A percentile compares a stretch with the other conserved stretches of the same genome.
Evolutionary conservation across 2,797 vertebrate genomes (phyloP).

Genomic region (Onychomys arenicola): DNA sequence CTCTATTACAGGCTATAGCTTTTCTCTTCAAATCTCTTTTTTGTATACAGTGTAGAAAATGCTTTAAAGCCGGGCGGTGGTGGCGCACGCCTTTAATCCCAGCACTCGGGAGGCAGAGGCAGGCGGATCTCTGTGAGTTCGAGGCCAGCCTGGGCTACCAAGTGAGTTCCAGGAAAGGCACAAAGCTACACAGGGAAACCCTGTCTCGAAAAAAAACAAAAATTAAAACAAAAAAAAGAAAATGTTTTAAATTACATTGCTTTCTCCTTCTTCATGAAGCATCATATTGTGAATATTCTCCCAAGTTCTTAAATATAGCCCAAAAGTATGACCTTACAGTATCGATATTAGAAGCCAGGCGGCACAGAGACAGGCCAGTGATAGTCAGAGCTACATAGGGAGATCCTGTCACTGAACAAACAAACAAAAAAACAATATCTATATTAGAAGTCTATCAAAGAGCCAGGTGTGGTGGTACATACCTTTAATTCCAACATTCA

Average conservation of each 20-base stretch:
- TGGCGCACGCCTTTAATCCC: no score
- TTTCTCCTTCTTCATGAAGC: conserved; percentile 58
- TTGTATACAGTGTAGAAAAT: background rate
- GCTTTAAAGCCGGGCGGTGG: no score
- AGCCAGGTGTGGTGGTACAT: background rate
- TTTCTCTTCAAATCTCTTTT: conserved; percentile 40
- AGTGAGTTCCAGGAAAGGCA: no score
- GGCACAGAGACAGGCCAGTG: background rate
- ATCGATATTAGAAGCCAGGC: background rate
- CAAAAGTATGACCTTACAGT: conserved; percentile 54
- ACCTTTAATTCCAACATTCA: background rate
- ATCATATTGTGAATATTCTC: background rate
- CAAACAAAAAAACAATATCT: background rate
- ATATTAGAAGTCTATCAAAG: background rate
- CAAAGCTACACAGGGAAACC: no score
- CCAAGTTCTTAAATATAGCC: conserved; percentile 38
- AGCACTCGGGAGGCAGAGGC: no score
- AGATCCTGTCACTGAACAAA: background rate
- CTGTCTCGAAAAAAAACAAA: no score
- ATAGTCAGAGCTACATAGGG: background rate
- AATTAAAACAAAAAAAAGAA: no score
- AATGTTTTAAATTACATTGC: conserved; percentile 35
- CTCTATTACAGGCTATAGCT: background rate
- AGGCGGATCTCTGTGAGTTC: no score
- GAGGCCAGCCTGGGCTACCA: no score